phyloP scores from a whole-genome alignment of 2,113 vertebrate species.

The Telmatochromis bifrenatus region DNA sequence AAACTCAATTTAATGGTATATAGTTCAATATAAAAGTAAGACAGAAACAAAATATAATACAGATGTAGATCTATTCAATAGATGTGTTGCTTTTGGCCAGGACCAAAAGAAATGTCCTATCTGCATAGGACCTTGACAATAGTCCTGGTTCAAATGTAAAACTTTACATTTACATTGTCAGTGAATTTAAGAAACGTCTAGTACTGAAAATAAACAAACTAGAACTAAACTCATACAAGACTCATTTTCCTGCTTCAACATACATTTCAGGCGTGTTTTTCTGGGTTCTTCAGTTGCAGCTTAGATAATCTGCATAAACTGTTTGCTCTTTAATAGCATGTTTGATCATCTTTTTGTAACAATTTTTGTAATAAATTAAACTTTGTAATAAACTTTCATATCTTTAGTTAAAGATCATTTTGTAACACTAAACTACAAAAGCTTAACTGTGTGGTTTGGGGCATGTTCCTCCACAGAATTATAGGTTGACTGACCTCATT shows the following conservation, averaged over 20 bases:
- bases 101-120: fast-evolving
- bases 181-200: not conserved
- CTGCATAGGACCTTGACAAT: fast-evolving
- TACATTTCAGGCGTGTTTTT: not conserved
- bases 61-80: not conserved
- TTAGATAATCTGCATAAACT: not conserved
- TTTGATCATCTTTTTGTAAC: not conserved
- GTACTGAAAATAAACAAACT: not conserved
- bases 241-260: not conserved
- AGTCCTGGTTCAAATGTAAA: not conserved
- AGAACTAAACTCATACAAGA: not conserved
- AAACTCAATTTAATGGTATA: not conserved
- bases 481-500: not conserved
- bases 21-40: not conserved
- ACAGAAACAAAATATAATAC: not conserved
- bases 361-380: not conserved
- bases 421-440: not conserved
- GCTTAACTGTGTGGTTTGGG: not conserved
- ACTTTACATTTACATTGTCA: not conserved
- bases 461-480: not conserved
- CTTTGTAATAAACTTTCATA: not conserved
- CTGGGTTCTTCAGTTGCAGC: too few relatives aligned
- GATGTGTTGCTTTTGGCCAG: not conserved
- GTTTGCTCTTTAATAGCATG: not conserved
- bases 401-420: not conserved